Conservation (phyloP, 2,797 vertebrate species). For the Trematomus bernacchii region DNA sequence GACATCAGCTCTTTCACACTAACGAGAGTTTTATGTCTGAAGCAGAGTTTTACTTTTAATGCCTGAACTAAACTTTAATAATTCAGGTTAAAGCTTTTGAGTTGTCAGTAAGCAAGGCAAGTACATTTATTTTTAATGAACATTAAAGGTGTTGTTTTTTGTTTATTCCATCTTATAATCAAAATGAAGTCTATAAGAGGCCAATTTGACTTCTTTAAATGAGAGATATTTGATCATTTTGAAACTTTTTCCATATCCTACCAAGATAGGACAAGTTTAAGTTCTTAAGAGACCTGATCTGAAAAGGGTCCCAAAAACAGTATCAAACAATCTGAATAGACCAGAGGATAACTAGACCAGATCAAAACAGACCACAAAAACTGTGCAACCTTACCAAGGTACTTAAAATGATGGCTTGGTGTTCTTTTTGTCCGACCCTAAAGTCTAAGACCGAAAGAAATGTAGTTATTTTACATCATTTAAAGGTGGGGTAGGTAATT, state of each 20-base stretch:
- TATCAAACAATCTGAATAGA: neutral
- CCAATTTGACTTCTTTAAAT: neutral
- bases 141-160: neutral
- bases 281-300: neutral
- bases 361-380: too few relatives aligned
- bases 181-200: neutral
- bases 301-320: neutral
- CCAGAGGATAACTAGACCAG: neutral
- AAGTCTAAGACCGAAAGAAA: neutral
- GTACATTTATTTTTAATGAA: neutral
- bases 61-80: neutral
- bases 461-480: neutral
- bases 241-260: neutral
- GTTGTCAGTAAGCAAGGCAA: neutral
- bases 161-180: neutral
- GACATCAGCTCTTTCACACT: slow-evolving; percentile 50
- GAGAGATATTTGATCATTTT: neutral
- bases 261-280: neutral
- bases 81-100: too few relatives aligned
- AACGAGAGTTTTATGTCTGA: slow-evolving; percentile 29
- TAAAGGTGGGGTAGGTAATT: too few relatives aligned
- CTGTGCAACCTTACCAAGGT: neutral
- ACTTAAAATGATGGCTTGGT: neutral
- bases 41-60: slow-evolving; percentile 25
- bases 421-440: neutral